Evolutionary conservation across 2,888 invertebrate species (phyloP), one percentile per base, ranked within the genome.

Genomic region (Tachystola acroxantha): DNA sequence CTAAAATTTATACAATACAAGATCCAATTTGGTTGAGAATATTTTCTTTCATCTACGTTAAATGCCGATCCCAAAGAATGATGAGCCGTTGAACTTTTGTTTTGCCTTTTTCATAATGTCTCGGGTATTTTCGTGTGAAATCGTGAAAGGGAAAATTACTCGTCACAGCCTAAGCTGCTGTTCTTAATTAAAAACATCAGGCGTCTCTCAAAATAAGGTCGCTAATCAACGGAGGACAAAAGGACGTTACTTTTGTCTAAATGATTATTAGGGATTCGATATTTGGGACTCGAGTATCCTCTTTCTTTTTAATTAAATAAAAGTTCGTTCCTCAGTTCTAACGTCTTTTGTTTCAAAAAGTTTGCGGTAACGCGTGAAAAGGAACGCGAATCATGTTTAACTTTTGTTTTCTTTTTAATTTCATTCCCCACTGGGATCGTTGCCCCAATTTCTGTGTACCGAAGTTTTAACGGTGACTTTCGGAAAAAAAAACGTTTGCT

Each of bases 261-360:
- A 55, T 48, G 54, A 43, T 59, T 54, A 57, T 57, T 57, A 22
- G 9, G 11, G 46, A 53, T 50, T 55, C 48, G 48, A 53, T 56
- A 54, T 47, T 54, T 4, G 22, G 22, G 3, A 19, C 19, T 5
- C n/a, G n/a, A n/a, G n/a, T n/a, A 19, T 22, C 7, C 9, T 7
- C 7, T n/a, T 24, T 24, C 24, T 24, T 24, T 24, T 24, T 24
- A 24, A 24, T 24, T 24, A 24, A 24, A 24, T 7, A 22, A 22
- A 24, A 24, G 24, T 2, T 2, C n/a, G n/a, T n/a, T n/a, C 9
- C n/a, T 24, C 24, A 24, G 24, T 24, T n/a, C 24, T 4, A n/a
- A n/a, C 2, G 24, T 24, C 24, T 24, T 24, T 24, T 24, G 24
- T 24, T 24, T 24, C n/a, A n/a, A 4, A n/a, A 24, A 24, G 24